These are phyloP conservation scores for Palythoa grandiflora DNA, from an alignment of 92 coral and sea anemone genomes.

Conservation along the genomic window DNA sequence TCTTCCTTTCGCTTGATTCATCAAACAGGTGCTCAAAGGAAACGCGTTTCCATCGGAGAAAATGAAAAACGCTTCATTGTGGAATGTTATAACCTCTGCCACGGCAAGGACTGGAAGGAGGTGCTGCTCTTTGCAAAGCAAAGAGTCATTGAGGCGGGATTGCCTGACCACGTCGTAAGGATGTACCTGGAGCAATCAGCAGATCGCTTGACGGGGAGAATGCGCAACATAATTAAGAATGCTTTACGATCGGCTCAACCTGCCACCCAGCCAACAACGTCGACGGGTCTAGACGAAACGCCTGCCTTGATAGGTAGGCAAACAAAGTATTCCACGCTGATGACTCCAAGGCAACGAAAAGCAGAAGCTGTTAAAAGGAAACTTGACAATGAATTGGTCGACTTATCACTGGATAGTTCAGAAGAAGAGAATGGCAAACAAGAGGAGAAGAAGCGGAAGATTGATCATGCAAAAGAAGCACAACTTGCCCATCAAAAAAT, in stretches of 20 bases:
- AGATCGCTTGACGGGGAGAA: constrained; percentile 46
- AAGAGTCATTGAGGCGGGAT: constrained; percentile 48
- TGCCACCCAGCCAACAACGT: constrained; percentile 41
- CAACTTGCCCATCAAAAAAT: constrained; percentile 58
- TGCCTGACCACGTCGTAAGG: constrained; percentile 27
- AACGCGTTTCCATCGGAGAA: constrained; percentile 49
- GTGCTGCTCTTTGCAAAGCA: constrained; percentile 27
- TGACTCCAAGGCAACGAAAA: constrained; percentile 22
- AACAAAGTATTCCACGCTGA: constrained; percentile 38
- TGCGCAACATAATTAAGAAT: constrained; percentile 37
- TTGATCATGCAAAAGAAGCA: constrained; percentile 51
- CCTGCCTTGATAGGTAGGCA: constrained; percentile 34
- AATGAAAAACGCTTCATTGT: constrained; percentile 47
- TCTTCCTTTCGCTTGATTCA: constrained; percentile 9
- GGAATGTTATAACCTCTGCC: constrained; percentile 58
- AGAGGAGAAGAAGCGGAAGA: constrained; percentile 36
- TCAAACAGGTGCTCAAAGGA: constrained; percentile 30
- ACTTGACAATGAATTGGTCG: constrained; percentile 40
- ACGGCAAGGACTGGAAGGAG: constrained; percentile 49
- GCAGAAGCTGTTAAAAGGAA: constrained; percentile 43
- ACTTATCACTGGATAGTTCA: constrained; percentile 4
- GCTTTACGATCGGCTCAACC: constrained; percentile 37
- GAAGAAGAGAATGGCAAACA: constrained; percentile 36
- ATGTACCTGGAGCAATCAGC: constrained; percentile 47
- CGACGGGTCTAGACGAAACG: constrained; percentile 25